A percentile compares a stretch with the other conserved stretches of the same genome.
phyloP scores from a whole-genome alignment of 2,113 vertebrate species.

The Addax nasomaculatus region DNA sequence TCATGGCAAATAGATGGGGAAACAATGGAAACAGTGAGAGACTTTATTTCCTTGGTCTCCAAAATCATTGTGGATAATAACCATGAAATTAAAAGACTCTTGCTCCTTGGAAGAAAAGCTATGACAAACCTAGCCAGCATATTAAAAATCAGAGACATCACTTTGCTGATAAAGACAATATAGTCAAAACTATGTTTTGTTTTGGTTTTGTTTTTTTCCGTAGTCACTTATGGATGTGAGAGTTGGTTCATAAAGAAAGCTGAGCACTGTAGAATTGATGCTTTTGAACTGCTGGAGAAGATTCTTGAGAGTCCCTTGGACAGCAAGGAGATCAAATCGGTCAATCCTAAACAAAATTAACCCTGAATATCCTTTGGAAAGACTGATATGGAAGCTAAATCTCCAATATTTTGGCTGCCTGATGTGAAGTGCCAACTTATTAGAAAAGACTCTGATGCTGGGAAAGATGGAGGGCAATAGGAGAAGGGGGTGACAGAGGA shows the following conservation, averaged over 20 bases:
- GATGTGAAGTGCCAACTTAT: neutral
- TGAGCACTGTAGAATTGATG: neutral
- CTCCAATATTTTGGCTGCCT: neutral
- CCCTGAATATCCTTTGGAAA: neutral
- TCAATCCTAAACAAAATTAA: neutral
- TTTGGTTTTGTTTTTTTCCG: neutral
- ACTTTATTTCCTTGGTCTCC: neutral
- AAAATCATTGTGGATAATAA: neutral
- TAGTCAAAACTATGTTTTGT: neutral
- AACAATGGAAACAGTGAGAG: neutral
- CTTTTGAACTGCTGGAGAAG: neutral
- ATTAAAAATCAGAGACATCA: neutral
- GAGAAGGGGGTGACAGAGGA: neutral
- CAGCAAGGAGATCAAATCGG: neutral
- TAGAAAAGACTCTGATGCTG: neutral
- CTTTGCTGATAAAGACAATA: neutral
- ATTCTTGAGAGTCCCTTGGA: neutral
- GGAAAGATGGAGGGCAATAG: neutral
- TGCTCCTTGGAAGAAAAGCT: neutral
- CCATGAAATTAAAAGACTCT: neutral
- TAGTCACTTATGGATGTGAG: neutral
- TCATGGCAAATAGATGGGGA: neutral
- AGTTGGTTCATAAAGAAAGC: neutral
- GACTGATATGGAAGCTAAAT: neutral
- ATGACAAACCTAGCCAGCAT: neutral